These are phyloP conservation scores for Sus scrofa DNA, from an alignment of 2,113 vertebrate species.

Conservation along the genomic window DNA sequence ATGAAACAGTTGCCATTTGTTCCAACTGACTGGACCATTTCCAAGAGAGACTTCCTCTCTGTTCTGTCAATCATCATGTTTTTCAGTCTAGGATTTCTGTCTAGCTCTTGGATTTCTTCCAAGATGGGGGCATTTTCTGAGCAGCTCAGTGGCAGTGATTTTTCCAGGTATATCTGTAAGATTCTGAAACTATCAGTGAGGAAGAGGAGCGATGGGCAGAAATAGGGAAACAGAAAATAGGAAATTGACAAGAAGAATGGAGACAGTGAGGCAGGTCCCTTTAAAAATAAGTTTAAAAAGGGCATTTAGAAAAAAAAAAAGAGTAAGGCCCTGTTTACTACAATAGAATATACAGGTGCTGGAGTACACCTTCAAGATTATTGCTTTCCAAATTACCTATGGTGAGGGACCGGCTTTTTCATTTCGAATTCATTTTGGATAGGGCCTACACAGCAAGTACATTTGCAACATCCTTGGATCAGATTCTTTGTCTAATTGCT, in stretches of 20 bases:
- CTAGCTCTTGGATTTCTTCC: not conserved
- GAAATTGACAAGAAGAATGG: not conserved
- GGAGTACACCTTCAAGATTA: not conserved
- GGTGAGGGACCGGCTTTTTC: not conserved
- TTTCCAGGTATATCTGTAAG: not conserved
- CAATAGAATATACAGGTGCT: not conserved
- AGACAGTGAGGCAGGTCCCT: not conserved
- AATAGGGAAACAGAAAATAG: not conserved
- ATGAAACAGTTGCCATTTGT: conserved; percentile 57
- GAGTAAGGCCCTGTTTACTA: not conserved
- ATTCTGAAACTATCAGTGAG: not conserved
- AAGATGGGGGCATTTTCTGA: not conserved
- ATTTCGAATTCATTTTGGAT: not conserved
- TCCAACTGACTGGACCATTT: conserved; percentile 16
- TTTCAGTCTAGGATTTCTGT: conserved; percentile 43
- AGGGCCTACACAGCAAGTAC: not conserved
- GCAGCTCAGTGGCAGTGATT: conserved; percentile 33
- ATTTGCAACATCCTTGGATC: not conserved
- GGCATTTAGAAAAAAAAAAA: conserved; percentile 4
- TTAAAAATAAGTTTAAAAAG: not conserved
- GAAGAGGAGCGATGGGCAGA: not conserved
- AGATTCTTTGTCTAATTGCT: not conserved
- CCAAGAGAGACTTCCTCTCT: conserved; percentile 15
- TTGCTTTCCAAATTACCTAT: not conserved
- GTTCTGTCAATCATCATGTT: not conserved